These are phyloP conservation scores for Drosophila kikkawai DNA, from an alignment of 1,140 invertebrate genomes.

Conservation along the genomic window DNA sequence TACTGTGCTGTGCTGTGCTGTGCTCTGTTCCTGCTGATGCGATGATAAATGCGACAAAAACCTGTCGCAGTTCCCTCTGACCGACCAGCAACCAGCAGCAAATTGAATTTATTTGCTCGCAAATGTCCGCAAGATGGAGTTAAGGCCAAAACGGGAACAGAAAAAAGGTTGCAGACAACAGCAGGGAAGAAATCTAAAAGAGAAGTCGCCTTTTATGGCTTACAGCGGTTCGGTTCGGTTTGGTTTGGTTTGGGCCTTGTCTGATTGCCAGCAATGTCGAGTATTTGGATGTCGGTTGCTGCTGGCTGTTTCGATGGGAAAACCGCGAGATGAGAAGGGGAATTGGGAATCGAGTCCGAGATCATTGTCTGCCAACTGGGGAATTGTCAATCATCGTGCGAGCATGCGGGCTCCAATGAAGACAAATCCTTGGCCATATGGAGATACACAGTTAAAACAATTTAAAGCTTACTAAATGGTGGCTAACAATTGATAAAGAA, in stretches of 20 bases:
- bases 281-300: conserved; percentile 34
- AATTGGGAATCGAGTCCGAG: conserved; percentile 9
- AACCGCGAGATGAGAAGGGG: conserved; percentile 16
- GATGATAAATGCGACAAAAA: conserved; percentile 83
- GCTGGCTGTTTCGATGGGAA: conserved; percentile 32
- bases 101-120: conserved; percentile 82
- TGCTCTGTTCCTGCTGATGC: conserved; percentile 59
- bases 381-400: conserved; percentile 49
- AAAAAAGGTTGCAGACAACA: conserved; percentile 25
- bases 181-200: conserved; percentile 45
- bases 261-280: conserved; percentile 62
- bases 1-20: not conserved
- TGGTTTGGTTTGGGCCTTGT: conserved; percentile 39
- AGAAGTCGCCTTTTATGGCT: conserved; percentile 64
- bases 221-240: conserved; percentile 26
- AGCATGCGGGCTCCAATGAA: conserved; percentile 34
- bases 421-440: conserved; percentile 23
- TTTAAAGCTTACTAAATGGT: not conserved
- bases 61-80: conserved; percentile 72
- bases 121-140: conserved; percentile 58
- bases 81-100: conserved; percentile 60
- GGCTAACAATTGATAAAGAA: not conserved
- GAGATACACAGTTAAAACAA: not conserved
- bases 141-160: conserved; percentile 45
- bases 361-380: conserved; percentile 46